Conservation (phyloP, 1,140 invertebrate genomes). For the Capitella teleta region DNA sequence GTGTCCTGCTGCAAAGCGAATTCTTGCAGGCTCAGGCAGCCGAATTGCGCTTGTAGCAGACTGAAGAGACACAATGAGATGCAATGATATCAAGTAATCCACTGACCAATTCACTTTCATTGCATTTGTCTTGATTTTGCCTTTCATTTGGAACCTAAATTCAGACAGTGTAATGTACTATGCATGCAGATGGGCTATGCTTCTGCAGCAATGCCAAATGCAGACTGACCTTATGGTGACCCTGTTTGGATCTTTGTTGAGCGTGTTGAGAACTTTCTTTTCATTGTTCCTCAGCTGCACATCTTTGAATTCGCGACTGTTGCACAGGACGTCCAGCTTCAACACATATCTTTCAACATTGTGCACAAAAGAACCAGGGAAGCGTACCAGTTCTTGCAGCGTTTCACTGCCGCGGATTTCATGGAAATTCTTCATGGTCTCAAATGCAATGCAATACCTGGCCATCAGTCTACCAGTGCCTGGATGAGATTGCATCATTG, state of each 20-base stretch:
- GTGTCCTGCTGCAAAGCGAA: constrained; percentile 57
- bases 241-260: constrained; percentile 50
- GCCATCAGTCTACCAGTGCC: constrained; percentile 52
- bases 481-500: constrained; percentile 4
- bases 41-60: constrained; percentile 61
- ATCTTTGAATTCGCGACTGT: constrained; percentile 52
- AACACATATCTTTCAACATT: too few species aligned
- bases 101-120: constrained; percentile 57
- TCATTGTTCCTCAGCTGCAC: constrained; percentile 52
- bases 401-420: constrained; percentile 27
- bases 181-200: too few species aligned
- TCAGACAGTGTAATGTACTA: neutral
- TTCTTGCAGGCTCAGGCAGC: constrained; percentile 56
- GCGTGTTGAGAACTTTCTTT: constrained; percentile 48
- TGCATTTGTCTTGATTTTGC: constrained; percentile 51
- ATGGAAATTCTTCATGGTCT: constrained; percentile 49
- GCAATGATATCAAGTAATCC: neutral
- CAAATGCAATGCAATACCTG: constrained; percentile 51
- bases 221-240: constrained; percentile 42
- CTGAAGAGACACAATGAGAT: constrained; percentile 38
- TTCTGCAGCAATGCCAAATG: neutral
- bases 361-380: neutral
- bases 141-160: constrained; percentile 48
- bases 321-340: constrained; percentile 40
- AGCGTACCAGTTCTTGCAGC: constrained; percentile 30